Percentiles rank a stretch among this genome's conserved stretches.
Conservation (phyloP, 2,113 vertebrate species). For the Cinclus cinclus region DNA sequence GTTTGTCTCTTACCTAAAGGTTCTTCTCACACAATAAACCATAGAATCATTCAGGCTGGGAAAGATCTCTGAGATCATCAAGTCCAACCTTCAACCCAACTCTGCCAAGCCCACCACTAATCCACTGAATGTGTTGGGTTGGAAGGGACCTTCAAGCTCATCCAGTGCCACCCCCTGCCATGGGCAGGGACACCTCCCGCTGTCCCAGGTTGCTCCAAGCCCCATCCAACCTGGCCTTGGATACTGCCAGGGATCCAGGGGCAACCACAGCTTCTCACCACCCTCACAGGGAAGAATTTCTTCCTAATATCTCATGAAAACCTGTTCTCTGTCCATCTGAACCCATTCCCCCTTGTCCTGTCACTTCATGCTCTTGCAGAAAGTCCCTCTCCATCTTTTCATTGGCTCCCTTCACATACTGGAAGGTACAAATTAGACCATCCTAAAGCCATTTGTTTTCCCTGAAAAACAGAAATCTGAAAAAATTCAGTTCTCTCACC, state of each 20-base stretch:
- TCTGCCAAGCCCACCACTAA: not conserved
- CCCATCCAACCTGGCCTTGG: accelerated
- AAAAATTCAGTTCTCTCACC: not conserved
- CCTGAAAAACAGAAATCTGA: not conserved
- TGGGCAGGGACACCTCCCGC: not conserved
- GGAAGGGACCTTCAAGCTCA: not conserved
- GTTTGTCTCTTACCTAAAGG: not conserved
- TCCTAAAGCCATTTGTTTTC: not conserved
- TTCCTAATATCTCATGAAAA: not conserved
- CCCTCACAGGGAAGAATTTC: not conserved
- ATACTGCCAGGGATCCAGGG: not conserved
- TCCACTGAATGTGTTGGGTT: not conserved
- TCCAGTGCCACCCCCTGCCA: not conserved
- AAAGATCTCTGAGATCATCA: not conserved
- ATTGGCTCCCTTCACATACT: not conserved
- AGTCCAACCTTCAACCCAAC: not conserved
- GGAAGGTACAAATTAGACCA: not conserved
- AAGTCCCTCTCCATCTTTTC: not conserved
- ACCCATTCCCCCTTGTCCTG: not conserved
- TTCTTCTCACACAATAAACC: not conserved
- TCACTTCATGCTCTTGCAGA: not conserved
- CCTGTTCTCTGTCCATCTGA: not conserved
- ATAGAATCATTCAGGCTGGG: not conserved
- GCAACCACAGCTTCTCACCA: accelerated
- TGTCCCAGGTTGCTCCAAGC: accelerated